Base-by-base conservation (phyloP, 2,797 vertebrate species). In the Helarctos malayanus region DNA sequence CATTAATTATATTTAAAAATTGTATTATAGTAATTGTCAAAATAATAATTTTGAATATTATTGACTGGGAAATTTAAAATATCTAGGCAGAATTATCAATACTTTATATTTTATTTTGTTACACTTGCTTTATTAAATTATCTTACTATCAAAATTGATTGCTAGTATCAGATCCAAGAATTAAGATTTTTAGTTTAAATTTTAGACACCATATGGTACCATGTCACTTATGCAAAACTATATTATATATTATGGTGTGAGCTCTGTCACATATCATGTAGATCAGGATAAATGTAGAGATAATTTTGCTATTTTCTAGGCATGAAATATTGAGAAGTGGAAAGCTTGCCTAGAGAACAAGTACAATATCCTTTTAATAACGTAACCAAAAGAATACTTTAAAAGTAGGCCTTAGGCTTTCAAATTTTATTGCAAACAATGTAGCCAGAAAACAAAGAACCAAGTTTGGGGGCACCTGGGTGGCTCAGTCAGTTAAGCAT, bases 241-340 rank as follows among this genome's bases (percentile, higher is more conserved):
- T 59, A 91, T 97, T 97, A 75, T 71, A 96, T 96, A 96, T 97
- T 95, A 96, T 75, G 63, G 61, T 85, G 93, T 78, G 38, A 0
- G 0, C 92, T 54, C 38, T 95, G 78, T 96, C 92, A 93, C 54
- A 87, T 65, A 80, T 84, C 73, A 97, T 96, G 59, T 92, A 95
- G 83, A 94, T 95, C 85, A 76, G 38, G 57, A 93, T 93, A 93
- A 97, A 94, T 16, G 97, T 59, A 45, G 19, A 76, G 38, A 56
- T 59, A 94, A 80, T 57, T 79, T 32, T 19, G n/a, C 75, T 90
- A 71, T 88, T 96, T 96, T 92, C 68, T 14, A 94, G 59, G 9
- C 10, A 82, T 57, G 52, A 83, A 88, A 80, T 45, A 81, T 47
- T 90, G 32, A 68, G 57, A 75, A 49, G 14, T 45, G 5, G 5